Base-by-base conservation (phyloP, 2,888 invertebrate species). In the Mimumesa dahlbomi region DNA sequence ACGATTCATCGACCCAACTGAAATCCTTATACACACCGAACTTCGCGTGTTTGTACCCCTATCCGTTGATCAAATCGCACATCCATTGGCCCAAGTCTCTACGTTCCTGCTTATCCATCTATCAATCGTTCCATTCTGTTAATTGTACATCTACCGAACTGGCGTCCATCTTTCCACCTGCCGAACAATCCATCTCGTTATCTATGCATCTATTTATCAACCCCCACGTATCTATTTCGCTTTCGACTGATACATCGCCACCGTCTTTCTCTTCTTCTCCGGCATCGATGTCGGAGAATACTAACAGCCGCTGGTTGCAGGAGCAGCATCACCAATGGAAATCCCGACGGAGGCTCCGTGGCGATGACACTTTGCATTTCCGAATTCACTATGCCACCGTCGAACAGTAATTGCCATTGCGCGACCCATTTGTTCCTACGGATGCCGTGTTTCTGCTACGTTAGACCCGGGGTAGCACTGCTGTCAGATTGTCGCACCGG, bases 301-400 rank as follows among this genome's bases (percentile, higher is more conserved):
- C 18, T 25, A 7, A 25, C 13, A 40, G 31, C 57, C 16, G 18
- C 14, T 34, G 38, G 58, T 34, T 25, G 18, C 36, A 4, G 9
- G 2, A 59, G 25, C 19, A 40, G 42, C 46, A 48, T 50, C 59
- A 29, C 49, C 52, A 29, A 57, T 67, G 56, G 34, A 61, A 75
- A 64, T 59, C 56, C 70, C 64, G 25, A 14, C 18, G 63, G 63
- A 70, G 54, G 34, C 50, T 40, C 34, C 57, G 22, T n/a, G 49
- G 38, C 22, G 18, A 48, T 56, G 64, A 68, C 50, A 63, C 63
- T 71, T 63, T 50, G 57, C 70, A 71, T 71, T 71, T 63, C 58
- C 70, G 53, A 71, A 71, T 64, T 63, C 29, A 25, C 42, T 43
- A 34, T 7, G 56, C 43, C 56, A 69, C 25, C 38, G 22, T 18